Evolutionary conservation across 2,888 invertebrate species (phyloP).

Genomic region (Cataglyphis cursor): DNA sequence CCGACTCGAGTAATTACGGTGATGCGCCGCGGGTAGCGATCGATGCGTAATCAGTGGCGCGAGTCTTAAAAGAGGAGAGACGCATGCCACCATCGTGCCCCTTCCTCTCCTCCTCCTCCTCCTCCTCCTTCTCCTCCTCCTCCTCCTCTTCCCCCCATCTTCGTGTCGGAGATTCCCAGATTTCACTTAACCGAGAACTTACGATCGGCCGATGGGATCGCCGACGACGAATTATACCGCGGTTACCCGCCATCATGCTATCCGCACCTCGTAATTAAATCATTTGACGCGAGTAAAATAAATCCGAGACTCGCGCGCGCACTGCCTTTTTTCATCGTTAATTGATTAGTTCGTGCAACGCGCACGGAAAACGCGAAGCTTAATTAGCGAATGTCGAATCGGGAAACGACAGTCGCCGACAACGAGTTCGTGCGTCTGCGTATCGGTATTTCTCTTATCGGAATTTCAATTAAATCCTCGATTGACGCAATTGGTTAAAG

Average conservation of each 20-base stretch:
- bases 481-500: conserved; percentile 23
- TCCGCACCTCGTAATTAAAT: conserved; percentile 50
- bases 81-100: conserved; percentile 1
- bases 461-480: conserved; percentile 49
- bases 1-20: conserved; percentile 59
- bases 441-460: conserved; percentile 14
- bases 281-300: conserved; percentile 53
- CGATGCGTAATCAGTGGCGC: conserved; percentile 56
- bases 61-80: conserved; percentile 52
- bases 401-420: conserved; percentile 22
- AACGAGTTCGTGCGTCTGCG: conserved; percentile 7
- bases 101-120: background rate
- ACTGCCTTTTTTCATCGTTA: conserved; percentile 29
- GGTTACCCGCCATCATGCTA: conserved; percentile 22
- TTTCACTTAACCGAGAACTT: conserved; percentile 55
- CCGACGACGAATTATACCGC: conserved; percentile 42
- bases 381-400: conserved; percentile 46
- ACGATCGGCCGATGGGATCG: conserved; percentile 40
- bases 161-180: conserved; percentile 21
- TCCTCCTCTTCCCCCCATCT: no score
- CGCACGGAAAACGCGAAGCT: conserved; percentile 10
- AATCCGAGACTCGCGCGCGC: conserved; percentile 43
- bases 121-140: background rate
- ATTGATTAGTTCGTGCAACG: conserved; percentile 43
- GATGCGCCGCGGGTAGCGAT: conserved; percentile 38